Percentiles rank a stretch among this genome's conserved stretches.
Conservation (phyloP, 2,888 invertebrate species). For the Macrophya annulata region DNA sequence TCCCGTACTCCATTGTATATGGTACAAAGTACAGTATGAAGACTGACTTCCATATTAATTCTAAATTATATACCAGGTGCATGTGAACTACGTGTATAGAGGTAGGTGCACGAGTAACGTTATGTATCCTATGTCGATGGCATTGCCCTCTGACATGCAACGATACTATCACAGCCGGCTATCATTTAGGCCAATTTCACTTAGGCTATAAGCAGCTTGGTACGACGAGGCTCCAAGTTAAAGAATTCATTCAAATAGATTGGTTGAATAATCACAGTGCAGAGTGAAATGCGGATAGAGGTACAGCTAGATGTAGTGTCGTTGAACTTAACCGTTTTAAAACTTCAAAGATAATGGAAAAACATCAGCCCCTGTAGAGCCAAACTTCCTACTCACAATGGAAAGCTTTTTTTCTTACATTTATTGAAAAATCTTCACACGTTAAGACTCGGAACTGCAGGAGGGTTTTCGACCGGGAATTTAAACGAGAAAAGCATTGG, state of each 20-base stretch:
- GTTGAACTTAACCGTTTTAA: not conserved
- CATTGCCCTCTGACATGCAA: slow-evolving; percentile 77
- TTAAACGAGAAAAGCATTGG: not conserved
- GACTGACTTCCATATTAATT: slow-evolving; percentile 13
- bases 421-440: too few species aligned
- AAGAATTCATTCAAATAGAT: slow-evolving; percentile 23
- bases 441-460: too few species aligned
- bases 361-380: not conserved
- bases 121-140: slow-evolving; percentile 61
- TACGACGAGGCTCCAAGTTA: slow-evolving; percentile 27
- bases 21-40: not conserved
- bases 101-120: slow-evolving; percentile 27
- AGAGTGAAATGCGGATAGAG: not conserved
- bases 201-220: slow-evolving; percentile 38
- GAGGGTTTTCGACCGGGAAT: not conserved
- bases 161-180: slow-evolving; percentile 69
- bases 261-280: slow-evolving; percentile 31
- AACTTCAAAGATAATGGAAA: not conserved
- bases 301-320: not conserved
- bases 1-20: not conserved
- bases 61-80: slow-evolving; percentile 40
- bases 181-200: slow-evolving; percentile 70
- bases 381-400: not conserved
- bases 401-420: too few species aligned
- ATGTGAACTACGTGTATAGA: slow-evolving; percentile 26